Evolutionary conservation across 2,888 invertebrate genomes (phyloP).

Genomic region (Chloromyia formosa): DNA sequence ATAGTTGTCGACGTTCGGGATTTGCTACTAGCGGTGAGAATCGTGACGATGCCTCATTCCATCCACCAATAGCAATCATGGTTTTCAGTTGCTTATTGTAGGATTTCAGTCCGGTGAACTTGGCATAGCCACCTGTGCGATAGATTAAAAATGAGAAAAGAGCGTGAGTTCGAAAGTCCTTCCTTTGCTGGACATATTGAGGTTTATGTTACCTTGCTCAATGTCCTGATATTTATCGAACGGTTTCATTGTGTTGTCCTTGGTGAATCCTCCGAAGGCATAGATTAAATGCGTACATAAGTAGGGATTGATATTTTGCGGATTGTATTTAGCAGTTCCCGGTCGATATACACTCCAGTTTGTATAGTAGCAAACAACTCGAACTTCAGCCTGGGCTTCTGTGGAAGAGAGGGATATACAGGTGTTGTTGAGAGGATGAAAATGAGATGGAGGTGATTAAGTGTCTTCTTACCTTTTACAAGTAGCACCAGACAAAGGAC

Average conservation of each 20-base stretch:
- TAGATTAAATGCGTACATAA: conserved; percentile 93
- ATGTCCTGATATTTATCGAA: conserved; percentile 96
- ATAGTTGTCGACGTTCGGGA: conserved; percentile 77
- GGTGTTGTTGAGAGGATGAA: conserved; percentile 24
- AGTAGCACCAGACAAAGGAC: conserved; percentile 58
- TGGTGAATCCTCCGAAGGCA: conserved; percentile 91
- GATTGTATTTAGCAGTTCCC: conserved; percentile 89
- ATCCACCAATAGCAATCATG: conserved; percentile 88
- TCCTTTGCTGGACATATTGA: no score
- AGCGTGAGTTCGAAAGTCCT: no score
- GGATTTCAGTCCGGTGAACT: conserved; percentile 91
- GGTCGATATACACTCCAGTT: conserved; percentile 94
- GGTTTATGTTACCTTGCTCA: conserved; percentile 84
- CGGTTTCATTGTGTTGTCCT: conserved; percentile 89
- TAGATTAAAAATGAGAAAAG: not conserved
- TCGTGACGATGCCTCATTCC: conserved; percentile 89
- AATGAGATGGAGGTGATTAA: conserved; percentile 20
- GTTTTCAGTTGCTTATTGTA: conserved; percentile 93
- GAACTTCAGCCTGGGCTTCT: conserved; percentile 68
- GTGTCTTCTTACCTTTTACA: conserved; percentile 58
- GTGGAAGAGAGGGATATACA: conserved; percentile 41
- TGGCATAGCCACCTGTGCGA: conserved; percentile 85
- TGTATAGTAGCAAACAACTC: conserved; percentile 91
- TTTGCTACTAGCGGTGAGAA: conserved; percentile 91
- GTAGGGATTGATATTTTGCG: conserved; percentile 94